phyloP scores from a whole-genome alignment of 2,888 invertebrate species.

The Callinectes sapidus region DNA sequence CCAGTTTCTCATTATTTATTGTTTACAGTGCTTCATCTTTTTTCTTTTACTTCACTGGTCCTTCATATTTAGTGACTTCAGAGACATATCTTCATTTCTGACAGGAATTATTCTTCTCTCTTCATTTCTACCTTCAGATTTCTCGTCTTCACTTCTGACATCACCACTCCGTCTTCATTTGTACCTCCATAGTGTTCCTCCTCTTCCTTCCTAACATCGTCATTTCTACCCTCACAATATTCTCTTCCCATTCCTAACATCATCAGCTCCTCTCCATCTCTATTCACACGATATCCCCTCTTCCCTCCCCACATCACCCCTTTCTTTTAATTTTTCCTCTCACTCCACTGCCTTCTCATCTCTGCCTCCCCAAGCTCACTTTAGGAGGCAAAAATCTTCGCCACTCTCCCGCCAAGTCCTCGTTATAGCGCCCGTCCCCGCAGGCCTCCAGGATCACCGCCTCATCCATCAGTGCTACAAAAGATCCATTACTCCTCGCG shows the following conservation, averaged over 20 bases:
- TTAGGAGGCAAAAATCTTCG: background rate
- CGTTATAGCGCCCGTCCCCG: background rate
- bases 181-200: background rate
- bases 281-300: background rate
- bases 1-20: no score
- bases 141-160: no score
- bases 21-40: no score
- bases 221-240: no score
- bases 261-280: background rate
- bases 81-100: no score
- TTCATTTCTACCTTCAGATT: no score
- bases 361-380: background rate
- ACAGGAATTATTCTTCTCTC: no score
- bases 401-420: background rate
- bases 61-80: no score
- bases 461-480: constrained; percentile 16
- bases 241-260: no score
- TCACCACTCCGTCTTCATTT: background rate
- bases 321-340: background rate
- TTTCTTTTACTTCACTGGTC: no score
- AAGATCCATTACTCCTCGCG: background rate
- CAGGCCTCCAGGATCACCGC: background rate
- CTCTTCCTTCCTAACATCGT: background rate
- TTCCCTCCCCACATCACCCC: background rate
- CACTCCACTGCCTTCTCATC: background rate